A percentile compares a stretch with the other conserved stretches of the same genome.
phyloP scores from a whole-genome alignment of 2,797 vertebrate species.

The Nannoperca obscura region DNA sequence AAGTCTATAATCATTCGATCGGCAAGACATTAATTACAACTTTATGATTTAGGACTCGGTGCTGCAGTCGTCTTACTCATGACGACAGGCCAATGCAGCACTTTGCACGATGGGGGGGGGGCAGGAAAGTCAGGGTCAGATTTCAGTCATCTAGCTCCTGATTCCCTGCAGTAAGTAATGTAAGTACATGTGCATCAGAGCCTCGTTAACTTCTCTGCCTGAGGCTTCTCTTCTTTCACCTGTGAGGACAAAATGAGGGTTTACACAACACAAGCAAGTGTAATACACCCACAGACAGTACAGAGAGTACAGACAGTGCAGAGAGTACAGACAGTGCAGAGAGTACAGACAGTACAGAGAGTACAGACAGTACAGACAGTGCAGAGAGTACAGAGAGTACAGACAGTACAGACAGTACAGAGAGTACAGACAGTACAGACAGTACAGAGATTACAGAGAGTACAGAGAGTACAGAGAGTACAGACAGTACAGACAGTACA shows the following conservation, averaged over 20 bases:
- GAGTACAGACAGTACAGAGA: no score
- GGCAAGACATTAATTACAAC: neutral
- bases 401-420: no score
- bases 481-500: no score
- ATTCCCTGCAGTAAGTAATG: neutral
- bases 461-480: no score
- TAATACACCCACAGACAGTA: no score
- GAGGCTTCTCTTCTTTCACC: neutral
- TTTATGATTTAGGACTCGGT: neutral
- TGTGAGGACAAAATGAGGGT: neutral
- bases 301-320: no score
- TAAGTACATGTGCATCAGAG: conserved; percentile 7
- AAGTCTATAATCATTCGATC: neutral
- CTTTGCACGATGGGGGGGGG: neutral
- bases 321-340: no score
- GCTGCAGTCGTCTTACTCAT: neutral
- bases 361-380: no score
- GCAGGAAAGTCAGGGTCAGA: neutral
- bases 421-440: no score
- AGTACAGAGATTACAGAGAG: no score
- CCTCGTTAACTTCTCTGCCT: neutral
- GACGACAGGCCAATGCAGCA: neutral
- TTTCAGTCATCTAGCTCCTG: neutral
- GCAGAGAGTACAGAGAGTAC: no score
- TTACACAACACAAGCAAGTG: neutral